Conservation (phyloP, 2,797 vertebrate genomes). For the Manis pentadactyla region DNA sequence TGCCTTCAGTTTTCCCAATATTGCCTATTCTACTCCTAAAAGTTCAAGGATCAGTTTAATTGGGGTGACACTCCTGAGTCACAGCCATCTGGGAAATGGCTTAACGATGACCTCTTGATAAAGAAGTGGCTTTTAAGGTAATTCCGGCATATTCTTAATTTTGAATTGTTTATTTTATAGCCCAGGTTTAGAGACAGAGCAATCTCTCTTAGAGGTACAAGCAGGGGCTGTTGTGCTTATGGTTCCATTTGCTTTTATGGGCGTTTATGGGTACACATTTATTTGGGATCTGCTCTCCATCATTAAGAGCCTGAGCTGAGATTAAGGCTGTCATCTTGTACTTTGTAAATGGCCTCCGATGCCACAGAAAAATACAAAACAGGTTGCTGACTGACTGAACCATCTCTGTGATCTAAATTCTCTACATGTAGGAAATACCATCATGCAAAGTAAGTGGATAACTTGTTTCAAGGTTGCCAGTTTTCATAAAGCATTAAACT, state of each 20-base stretch:
- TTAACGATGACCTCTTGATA: constrained; percentile 38
- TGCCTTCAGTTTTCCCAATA: constrained; percentile 22
- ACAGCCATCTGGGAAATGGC: constrained; percentile 24
- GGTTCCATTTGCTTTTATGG: constrained; percentile 33
- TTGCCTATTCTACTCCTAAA: not conserved
- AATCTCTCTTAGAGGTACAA: not conserved
- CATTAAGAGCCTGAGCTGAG: not conserved
- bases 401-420: not conserved
- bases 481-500: constrained; percentile 33
- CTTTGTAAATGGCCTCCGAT: constrained; percentile 21
- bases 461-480: constrained; percentile 10
- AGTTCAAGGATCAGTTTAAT: constrained; percentile 61
- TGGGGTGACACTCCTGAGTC: not conserved
- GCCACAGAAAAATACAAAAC: constrained; percentile 55
- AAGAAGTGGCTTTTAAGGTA: constrained; percentile 55
- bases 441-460: not conserved
- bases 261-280: not conserved
- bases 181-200: constrained; percentile 7
- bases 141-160: not conserved
- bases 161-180: constrained; percentile 49
- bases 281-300: constrained; percentile 2
- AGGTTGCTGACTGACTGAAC: constrained; percentile 33
- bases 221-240: not conserved
- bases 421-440: constrained; percentile 30
- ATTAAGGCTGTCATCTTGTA: constrained; percentile 1